Evolutionary conservation across 2,888 invertebrate genomes (phyloP), one percentile per base, ranked within the genome.

Genomic region (Netelia virgata): DNA sequence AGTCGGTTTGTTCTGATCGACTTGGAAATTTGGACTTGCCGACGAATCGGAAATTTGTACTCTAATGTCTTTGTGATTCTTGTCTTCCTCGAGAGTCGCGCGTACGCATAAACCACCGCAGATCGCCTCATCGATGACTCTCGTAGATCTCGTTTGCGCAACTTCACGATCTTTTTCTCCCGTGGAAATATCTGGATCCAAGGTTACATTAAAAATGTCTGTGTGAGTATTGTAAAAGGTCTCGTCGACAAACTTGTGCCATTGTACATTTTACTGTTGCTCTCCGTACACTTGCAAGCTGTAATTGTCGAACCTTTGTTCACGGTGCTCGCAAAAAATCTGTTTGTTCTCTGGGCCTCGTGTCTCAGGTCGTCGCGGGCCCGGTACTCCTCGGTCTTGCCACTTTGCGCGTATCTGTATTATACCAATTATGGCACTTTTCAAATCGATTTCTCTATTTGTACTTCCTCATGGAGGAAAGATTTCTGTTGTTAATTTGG

Each of bases 371-470:
- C 83, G 72, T 41, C 73, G 20, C 73, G 66, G 20, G 59, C 18
- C 20, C 82, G 68, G 28, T 73, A 64, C 64, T 87, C 87, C 75
- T 81, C 84, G 43, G 47, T 70, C 59, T 55, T 84, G 78, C 83
- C 84, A n/a, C 53, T 80, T 83, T 88, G 85, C 57, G 82, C 87
- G 83, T 82, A 88, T 89, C 89, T 91, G 83, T 28, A 75, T 66
- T 74, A 16, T 72, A 16, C 80, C 79, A 82, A 85, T 82, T 64
- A 85, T 83, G 76, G 79, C 77, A 86, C 70, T 55, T 80, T 82
- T 75, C 59, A 66, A 76, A 20, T 77, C 20, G 28, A 47, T 61
- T 20, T 28, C 16, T 77, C 76, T 78, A 68, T 64, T 70, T 70
- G 14, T n/a, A 9, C 50, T 50, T 47, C 10, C 28, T 23, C 20